Evolutionary conservation across 2,113 vertebrate genomes (phyloP).

Genomic region (Semicossyphus pulcher): DNA sequence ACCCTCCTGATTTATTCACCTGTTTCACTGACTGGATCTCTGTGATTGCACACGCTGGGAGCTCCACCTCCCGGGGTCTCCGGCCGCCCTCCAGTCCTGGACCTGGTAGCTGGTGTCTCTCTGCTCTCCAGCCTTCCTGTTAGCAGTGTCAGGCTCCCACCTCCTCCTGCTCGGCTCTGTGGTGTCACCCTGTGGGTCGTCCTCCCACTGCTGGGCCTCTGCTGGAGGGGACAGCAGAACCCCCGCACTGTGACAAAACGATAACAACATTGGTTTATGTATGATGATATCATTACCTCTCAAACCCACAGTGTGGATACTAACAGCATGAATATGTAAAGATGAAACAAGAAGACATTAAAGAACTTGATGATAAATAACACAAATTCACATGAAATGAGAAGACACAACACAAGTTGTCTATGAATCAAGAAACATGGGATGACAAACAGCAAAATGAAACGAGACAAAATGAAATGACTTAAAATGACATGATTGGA

Average conservation of each 20-base stretch:
- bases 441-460: not conserved
- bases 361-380: too few species aligned
- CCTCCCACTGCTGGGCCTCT: constrained; percentile 54
- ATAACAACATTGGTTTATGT: not conserved
- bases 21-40: not conserved
- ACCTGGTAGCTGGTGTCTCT: not conserved
- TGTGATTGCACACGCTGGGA: not conserved
- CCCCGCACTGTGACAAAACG: constrained; percentile 65
- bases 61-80: not conserved
- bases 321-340: too few species aligned
- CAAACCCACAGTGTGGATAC: too few species aligned
- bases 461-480: not conserved
- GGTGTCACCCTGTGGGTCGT: not conserved
- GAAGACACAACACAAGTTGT: not conserved
- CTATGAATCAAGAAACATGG: too few species aligned
- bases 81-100: constrained; percentile 6
- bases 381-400: too few species aligned
- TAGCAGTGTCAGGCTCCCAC: not conserved
- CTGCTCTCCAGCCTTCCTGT: constrained; percentile 22
- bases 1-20: constrained; percentile 18
- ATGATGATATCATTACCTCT: too few species aligned
- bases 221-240: constrained; percentile 69
- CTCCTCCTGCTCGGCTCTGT: constrained; percentile 15
- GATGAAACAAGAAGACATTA: too few species aligned
- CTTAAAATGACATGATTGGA: not conserved